These are phyloP conservation scores for Pycnomerus fuliginosus DNA, from an alignment of 2,888 invertebrate genomes.

Conservation along the genomic window DNA sequence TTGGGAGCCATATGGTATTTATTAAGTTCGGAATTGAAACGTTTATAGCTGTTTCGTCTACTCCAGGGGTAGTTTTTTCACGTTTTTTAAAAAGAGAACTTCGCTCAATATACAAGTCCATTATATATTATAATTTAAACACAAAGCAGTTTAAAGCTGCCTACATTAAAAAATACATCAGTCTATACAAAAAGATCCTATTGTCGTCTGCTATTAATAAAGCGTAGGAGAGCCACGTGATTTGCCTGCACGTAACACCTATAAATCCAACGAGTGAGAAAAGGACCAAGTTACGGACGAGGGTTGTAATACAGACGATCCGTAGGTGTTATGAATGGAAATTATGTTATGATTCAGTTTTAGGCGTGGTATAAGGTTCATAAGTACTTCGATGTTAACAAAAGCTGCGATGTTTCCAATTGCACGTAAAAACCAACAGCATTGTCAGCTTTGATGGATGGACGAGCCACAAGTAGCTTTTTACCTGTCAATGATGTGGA, in stretches of 20 bases:
- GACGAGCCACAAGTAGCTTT: too few relatives aligned
- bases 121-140: slow-evolving; percentile 33
- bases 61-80: slow-evolving; percentile 24
- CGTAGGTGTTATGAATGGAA: slow-evolving; percentile 41
- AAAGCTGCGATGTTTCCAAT: slow-evolving; percentile 1
- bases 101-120: slow-evolving; percentile 11
- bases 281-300: slow-evolving; percentile 13
- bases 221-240: slow-evolving; percentile 35
- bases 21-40: slow-evolving; percentile 38
- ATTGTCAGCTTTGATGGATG: too few relatives aligned
- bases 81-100: too few relatives aligned
- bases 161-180: slow-evolving; percentile 40
- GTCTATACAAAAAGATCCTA: slow-evolving; percentile 41
- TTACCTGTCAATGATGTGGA: too few relatives aligned
- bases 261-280: slow-evolving; percentile 1
- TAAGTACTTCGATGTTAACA: slow-evolving; percentile 4
- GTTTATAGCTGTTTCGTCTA: slow-evolving; percentile 34
- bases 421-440: too few relatives aligned
- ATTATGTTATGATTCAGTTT: slow-evolving; percentile 41
- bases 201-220: slow-evolving; percentile 45
- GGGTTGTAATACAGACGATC: slow-evolving; percentile 31
- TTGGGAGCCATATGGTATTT: slow-evolving; percentile 39
- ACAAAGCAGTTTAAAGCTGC: slow-evolving; percentile 31
- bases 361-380: slow-evolving; percentile 21
- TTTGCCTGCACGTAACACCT: slow-evolving; percentile 10